phyloP scores from a whole-genome alignment of 2,888 invertebrate genomes.

The Leucozona laternaria region DNA sequence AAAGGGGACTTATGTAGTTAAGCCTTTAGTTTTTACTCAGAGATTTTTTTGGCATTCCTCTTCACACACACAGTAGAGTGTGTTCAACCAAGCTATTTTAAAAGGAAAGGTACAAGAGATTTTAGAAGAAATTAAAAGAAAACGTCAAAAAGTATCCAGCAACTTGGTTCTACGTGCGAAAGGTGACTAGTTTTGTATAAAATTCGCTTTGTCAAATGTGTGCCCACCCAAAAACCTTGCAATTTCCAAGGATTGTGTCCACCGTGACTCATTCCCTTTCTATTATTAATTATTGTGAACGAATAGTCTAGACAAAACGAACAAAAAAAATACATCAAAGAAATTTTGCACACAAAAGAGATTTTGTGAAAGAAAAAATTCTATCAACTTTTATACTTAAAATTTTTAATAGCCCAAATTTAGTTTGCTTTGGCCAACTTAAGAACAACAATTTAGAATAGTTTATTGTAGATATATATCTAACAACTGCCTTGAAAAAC shows the following conservation, averaged over 20 bases:
- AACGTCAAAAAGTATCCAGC: too few relatives aligned
- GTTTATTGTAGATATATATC: slow-evolving; percentile 34
- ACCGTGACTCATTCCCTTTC: slow-evolving; percentile 35
- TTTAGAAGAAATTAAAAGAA: too few relatives aligned
- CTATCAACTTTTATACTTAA: slow-evolving; percentile 59
- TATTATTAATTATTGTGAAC: slow-evolving; percentile 50
- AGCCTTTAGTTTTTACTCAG: too few relatives aligned
- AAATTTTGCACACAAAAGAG: slow-evolving; percentile 74
- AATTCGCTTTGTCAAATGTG: neutral
- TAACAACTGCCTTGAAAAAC: slow-evolving; percentile 54
- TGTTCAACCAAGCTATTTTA: too few relatives aligned
- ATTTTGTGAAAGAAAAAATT: slow-evolving; percentile 63
- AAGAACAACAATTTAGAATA: slow-evolving; percentile 11
- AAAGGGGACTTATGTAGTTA: too few relatives aligned
- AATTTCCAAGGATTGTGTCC: neutral
- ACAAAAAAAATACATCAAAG: slow-evolving; percentile 49
- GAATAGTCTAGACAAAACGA: slow-evolving; percentile 67
- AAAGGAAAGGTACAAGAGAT: too few relatives aligned
- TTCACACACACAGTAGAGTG: too few relatives aligned
- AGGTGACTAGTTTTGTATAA: too few relatives aligned
- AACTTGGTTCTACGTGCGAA: too few relatives aligned
- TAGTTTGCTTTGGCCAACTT: slow-evolving; percentile 32
- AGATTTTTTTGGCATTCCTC: too few relatives aligned
- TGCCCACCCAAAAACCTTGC: neutral
- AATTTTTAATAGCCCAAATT: slow-evolving; percentile 48